Evolutionary conservation across 2,797 vertebrate genomes (phyloP).

Genomic region (Pterois miles): DNA sequence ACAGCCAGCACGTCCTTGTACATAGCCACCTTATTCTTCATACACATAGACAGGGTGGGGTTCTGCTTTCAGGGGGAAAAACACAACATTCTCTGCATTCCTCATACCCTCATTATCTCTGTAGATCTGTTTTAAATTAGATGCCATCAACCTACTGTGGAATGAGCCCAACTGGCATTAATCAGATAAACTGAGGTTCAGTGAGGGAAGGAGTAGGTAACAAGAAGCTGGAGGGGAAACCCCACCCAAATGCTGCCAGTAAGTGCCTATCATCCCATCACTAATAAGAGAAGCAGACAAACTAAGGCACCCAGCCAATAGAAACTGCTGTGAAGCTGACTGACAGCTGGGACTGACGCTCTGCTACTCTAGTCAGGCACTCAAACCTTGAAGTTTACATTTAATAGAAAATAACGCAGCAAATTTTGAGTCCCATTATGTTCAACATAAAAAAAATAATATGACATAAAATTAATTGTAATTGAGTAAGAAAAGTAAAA

Average conservation of each 20-base stretch:
- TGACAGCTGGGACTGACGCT: conserved; percentile 35
- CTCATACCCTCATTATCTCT: conserved; percentile 5
- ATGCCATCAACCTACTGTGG: neutral
- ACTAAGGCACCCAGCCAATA: conserved; percentile 33
- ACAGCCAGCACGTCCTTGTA: conserved; percentile 1
- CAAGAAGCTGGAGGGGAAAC: conserved; percentile 13
- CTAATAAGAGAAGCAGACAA: conserved; percentile 24
- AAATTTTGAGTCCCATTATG: neutral
- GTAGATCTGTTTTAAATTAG: conserved; percentile 16
- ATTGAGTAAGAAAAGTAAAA: neutral
- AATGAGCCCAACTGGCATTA: neutral
- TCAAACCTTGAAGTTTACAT: conserved; percentile 8
- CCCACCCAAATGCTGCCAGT: neutral
- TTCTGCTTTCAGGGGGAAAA: conserved; percentile 2
- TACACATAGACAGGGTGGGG: neutral
- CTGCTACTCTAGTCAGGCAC: neutral
- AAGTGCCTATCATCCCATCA: conserved; percentile 1
- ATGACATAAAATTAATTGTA: neutral
- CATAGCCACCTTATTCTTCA: neutral
- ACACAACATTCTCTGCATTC: conserved; percentile 16
- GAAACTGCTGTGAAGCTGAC: neutral
- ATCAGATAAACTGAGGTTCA: conserved; percentile 29
- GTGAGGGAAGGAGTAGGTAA: conserved; percentile 1
- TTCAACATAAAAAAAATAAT: neutral
- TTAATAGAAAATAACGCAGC: neutral